phyloP scores from a whole-genome alignment of 2,113 vertebrate species.

The Callopanchax toddi region DNA sequence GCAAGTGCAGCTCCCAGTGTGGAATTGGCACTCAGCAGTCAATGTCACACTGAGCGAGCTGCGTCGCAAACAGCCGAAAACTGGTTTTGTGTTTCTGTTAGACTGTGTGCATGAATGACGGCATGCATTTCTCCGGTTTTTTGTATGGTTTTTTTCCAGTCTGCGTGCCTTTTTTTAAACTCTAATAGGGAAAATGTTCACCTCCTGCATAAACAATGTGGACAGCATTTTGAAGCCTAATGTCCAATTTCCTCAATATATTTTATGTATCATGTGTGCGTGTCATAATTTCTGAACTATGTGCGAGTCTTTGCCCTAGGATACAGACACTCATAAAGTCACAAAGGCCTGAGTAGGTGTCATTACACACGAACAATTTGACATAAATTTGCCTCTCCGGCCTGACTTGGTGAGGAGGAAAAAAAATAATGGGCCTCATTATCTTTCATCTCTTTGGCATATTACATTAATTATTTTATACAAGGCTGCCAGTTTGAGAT shows the following conservation, averaged over 20 bases:
- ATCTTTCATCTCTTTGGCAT: constrained; percentile 71
- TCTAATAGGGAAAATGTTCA: constrained; percentile 44
- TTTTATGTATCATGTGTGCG: constrained; percentile 12
- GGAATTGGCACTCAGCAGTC: constrained; percentile 77
- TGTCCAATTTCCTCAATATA: constrained; percentile 13
- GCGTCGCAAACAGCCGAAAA: constrained; percentile 66
- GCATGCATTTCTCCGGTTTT: constrained; percentile 20
- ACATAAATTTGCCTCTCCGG: constrained; percentile 58
- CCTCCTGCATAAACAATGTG: constrained; percentile 8
- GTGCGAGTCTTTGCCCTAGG: constrained; percentile 35
- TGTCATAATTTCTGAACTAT: constrained; percentile 26
- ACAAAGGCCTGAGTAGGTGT: constrained; percentile 58
- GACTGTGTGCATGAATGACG: constrained; percentile 46
- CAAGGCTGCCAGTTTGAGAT: constrained; percentile 66
- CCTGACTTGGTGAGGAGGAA: constrained; percentile 49
- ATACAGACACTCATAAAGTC: constrained; percentile 49
- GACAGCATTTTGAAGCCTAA: constrained; percentile 8
- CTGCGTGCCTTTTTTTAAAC: constrained; percentile 43
- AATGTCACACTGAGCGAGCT: constrained; percentile 73
- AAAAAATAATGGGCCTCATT: constrained; percentile 74
- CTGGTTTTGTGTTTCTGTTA: constrained; percentile 53
- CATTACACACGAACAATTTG: constrained; percentile 67
- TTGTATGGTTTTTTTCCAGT: constrained; percentile 4
- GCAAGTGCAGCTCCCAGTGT: constrained; percentile 73
- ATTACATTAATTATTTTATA: constrained; percentile 72